phyloP scores from a whole-genome alignment of 2,113 vertebrate genomes.

The Thalassarche chlororhynchos region DNA sequence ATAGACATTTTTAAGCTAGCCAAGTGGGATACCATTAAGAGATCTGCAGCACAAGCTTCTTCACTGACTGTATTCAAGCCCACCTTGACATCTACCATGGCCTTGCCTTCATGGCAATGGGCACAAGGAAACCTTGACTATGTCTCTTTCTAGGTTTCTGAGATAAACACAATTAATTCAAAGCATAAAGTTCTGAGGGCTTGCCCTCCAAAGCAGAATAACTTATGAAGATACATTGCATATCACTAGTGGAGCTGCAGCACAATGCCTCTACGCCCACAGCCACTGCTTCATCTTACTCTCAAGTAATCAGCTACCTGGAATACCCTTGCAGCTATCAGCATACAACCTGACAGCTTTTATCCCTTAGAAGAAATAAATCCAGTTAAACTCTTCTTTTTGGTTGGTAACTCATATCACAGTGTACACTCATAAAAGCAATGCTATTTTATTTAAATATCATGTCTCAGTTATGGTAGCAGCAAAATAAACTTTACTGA shows the following conservation, averaged over 20 bases:
- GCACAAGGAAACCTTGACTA: not conserved
- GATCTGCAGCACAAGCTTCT: not conserved
- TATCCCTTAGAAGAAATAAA: not conserved
- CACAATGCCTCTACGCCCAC: not conserved
- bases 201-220: not conserved
- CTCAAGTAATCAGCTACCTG: not conserved
- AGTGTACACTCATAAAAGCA: not conserved
- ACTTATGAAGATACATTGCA: not conserved
- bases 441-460: slow-evolving; percentile 10
- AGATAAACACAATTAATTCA: not conserved
- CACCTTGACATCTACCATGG: not conserved
- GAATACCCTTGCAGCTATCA: not conserved
- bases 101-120: not conserved
- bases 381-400: not conserved
- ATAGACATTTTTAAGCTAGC: not conserved
- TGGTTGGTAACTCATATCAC: not conserved
- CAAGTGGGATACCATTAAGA: not conserved
- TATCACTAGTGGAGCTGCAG: not conserved
- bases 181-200: not conserved
- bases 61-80: not conserved
- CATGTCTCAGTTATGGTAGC: not conserved
- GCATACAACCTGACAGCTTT: not conserved
- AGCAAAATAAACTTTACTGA: slow-evolving; percentile 37
- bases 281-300: not conserved
- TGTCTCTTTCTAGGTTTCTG: not conserved